These are phyloP conservation scores for Yasuhikotakia modesta DNA, from an alignment of 2,797 vertebrate species.

Conservation along the genomic window DNA sequence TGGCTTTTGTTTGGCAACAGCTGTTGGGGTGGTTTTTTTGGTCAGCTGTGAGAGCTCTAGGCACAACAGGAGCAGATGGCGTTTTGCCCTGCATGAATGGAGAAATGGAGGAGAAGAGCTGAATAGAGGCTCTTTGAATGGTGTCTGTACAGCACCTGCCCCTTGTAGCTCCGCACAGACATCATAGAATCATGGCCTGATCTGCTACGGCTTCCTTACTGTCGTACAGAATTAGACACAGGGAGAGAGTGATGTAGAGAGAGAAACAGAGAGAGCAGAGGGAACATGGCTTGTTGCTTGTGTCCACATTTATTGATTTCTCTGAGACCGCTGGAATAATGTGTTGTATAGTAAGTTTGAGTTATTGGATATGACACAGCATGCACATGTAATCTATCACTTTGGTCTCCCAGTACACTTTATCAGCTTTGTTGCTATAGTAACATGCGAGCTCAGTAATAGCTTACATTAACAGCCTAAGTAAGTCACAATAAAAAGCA, in stretches of 20 bases:
- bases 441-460: constrained; percentile 80
- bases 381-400: constrained; percentile 94
- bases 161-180: constrained; percentile 85
- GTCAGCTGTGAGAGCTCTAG: constrained; percentile 99
- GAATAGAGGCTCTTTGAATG: constrained; percentile 98
- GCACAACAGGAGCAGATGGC: constrained; percentile 99
- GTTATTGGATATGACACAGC: constrained; percentile 97
- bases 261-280: neutral
- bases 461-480: constrained; percentile 86
- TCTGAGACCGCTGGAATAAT: constrained; percentile 88
- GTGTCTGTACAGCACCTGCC: constrained; percentile 99
- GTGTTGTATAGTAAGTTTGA: constrained; percentile 91
- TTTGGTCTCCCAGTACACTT: constrained; percentile 82
- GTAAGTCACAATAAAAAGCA: constrained; percentile 81
- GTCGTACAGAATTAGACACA: constrained; percentile 62
- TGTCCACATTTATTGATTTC: constrained; percentile 97
- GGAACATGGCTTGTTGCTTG: constrained; percentile 74
- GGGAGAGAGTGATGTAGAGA: constrained; percentile 54
- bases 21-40: constrained; percentile 95
- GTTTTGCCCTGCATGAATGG: constrained; percentile 99
- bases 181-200: constrained; percentile 84
- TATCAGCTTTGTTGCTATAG: constrained; percentile 86
- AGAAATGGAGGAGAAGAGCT: constrained; percentile 91
- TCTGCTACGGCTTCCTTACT: constrained; percentile 75
- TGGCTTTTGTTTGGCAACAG: constrained; percentile 98